Evolutionary conservation across 2,888 invertebrate genomes (phyloP).

Genomic region (Laspeyria flexula): DNA sequence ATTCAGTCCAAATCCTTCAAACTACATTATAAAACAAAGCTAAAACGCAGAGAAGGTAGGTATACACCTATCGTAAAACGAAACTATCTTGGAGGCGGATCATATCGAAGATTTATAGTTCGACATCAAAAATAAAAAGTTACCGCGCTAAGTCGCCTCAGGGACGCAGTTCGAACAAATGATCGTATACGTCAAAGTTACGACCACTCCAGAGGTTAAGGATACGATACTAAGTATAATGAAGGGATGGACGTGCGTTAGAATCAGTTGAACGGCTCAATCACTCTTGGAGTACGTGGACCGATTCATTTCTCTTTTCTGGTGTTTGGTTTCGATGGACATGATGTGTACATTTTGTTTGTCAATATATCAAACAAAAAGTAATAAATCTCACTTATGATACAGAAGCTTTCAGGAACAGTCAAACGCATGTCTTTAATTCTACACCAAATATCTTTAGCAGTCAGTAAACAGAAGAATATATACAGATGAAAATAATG

Average conservation of each 20-base stretch:
- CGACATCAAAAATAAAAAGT: conserved; percentile 66
- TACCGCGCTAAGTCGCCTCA: conserved; percentile 53
- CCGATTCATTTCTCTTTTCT: conserved; percentile 23
- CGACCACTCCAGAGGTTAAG: conserved; percentile 64
- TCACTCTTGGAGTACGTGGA: conserved; percentile 35
- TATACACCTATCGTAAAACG: conserved; percentile 47
- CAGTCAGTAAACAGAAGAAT: no score
- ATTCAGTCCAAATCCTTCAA: no score
- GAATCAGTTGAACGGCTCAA: conserved; percentile 48
- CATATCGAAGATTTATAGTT: conserved; percentile 61
- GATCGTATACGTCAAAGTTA: conserved; percentile 66
- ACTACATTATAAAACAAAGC: conserved; percentile 22
- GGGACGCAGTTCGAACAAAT: conserved; percentile 47
- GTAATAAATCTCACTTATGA: no score
- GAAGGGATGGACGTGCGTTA: conserved; percentile 46
- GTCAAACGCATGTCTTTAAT: no score
- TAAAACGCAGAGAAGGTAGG: conserved; percentile 21
- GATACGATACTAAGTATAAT: conserved; percentile 53
- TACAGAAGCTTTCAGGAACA: no score
- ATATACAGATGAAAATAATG: no score
- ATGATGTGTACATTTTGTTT: neutral
- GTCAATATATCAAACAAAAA: neutral
- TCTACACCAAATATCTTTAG: no score
- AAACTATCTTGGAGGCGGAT: conserved; percentile 47
- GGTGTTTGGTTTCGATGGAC: neutral